phyloP scores from a whole-genome alignment of 2,113 vertebrate genomes.

The Benitochromis conjunctus region DNA sequence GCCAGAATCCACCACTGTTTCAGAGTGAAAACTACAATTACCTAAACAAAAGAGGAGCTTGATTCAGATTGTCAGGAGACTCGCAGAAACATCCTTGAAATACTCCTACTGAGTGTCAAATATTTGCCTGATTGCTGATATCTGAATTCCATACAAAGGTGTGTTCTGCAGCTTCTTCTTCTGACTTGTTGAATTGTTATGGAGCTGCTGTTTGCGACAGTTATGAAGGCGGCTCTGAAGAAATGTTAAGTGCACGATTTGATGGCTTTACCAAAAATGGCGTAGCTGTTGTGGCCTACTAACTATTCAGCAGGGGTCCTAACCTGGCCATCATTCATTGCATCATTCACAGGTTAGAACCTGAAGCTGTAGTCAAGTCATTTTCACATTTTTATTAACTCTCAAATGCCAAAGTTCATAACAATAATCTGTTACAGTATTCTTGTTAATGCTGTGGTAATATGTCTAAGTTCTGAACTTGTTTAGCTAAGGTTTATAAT shows the following conservation, averaged over 20 bases:
- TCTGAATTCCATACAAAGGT: not conserved
- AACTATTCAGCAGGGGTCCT: not conserved
- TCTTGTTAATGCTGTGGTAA: not conserved
- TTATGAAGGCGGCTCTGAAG: not conserved
- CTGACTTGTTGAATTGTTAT: not conserved
- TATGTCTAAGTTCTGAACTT: not conserved
- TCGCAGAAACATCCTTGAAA: not conserved
- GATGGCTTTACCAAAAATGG: not conserved
- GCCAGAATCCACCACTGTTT: not conserved
- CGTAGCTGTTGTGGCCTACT: not conserved
- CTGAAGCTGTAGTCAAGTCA: not conserved
- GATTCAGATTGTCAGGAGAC: not conserved
- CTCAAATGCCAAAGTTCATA: not conserved
- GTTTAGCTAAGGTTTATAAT: not conserved
- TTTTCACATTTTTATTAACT: not conserved
- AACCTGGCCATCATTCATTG: not conserved
- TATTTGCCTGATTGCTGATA: not conserved
- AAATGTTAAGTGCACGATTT: not conserved
- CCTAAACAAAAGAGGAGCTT: not conserved
- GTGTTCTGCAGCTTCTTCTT: not conserved
- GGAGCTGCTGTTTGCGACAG: rapidly evolving
- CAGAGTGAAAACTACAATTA: not conserved
- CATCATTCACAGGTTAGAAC: not conserved
- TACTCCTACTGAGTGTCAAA: not conserved
- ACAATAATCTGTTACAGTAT: not conserved